Evolutionary conservation across 1,140 invertebrate genomes (phyloP), one percentile per base, ranked within the genome.

Genomic region (Saccostrea cuccullata): DNA sequence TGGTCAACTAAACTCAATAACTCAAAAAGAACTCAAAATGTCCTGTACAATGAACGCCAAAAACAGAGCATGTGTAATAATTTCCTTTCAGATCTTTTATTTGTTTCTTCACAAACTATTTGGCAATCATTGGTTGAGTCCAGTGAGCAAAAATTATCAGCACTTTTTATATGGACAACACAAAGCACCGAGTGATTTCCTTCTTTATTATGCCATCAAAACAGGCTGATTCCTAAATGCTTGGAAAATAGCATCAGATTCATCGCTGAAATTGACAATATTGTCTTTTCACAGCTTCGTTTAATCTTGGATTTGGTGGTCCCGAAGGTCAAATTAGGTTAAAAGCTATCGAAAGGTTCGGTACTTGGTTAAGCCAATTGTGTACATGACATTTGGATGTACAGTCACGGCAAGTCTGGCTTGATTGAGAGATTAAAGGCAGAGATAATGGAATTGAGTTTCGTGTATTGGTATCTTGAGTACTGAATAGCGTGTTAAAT

Each of bases 361-460:
- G 70, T 77, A 77, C 26, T 30, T 26, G 70, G 70, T 26, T 77
- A 77, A 77, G 70, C 70, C 70, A 77, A 77, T 77, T 36, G 70
- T 77, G 23, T 77, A 77, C 26, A 30, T 36, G 30, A 15, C 70
- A 30, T 64, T 77, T 77, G 70, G 30, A 30, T 77, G 70, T 77
- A 30, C 8, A 77, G 70, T 26, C 15, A 36, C 70, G 26, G 26
- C 70, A 77, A 77, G 26, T 26, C 70, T 77, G 70, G 30, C 70
- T 77, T 77, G 23, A 77, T 77, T 77, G 70, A 30, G 70, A 77
- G 70, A 77, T 77, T 77, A 77, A 77, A 77, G 70, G 26, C 70
- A 26, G 30, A 8, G 70, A 77, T 77, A 77, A 77, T 77, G 70
- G 70, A 77, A 77, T 77, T 77, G 70, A 26, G 26, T 77, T 77